These are phyloP conservation scores for Hylaeus anthracinus DNA, from an alignment of 1,140 invertebrate genomes.

Conservation along the genomic window DNA sequence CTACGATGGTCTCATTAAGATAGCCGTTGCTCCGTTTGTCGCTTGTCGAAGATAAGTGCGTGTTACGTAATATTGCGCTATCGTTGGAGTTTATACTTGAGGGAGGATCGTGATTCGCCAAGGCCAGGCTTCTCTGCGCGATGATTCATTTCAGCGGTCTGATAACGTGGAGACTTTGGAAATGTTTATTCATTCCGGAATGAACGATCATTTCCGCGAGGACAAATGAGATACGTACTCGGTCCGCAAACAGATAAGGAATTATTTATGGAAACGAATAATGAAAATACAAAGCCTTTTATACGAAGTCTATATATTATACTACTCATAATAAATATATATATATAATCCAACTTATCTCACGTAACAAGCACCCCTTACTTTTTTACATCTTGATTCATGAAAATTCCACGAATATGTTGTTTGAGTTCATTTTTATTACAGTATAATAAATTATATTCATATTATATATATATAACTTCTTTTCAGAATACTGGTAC, in stretches of 20 bases:
- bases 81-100: constrained; percentile 47
- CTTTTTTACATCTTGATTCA: too few relatives aligned
- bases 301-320: too few relatives aligned
- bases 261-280: constrained; percentile 6
- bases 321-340: too few relatives aligned
- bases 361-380: too few relatives aligned
- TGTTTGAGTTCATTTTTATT: too few relatives aligned
- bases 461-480: too few relatives aligned
- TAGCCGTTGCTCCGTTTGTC: constrained; percentile 45
- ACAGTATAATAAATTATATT: too few relatives aligned
- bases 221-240: background rate
- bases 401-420: too few relatives aligned
- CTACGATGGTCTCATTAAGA: constrained; percentile 61
- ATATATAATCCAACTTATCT: too few relatives aligned
- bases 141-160: constrained; percentile 1
- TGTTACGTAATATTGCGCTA: constrained; percentile 50
- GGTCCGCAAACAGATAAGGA: background rate
- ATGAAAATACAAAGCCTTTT: background rate
- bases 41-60: constrained; percentile 42
- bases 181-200: constrained; percentile 23
- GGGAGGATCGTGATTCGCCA: constrained; percentile 42
- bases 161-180: background rate
- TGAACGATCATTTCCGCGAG: constrained; percentile 14
- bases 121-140: constrained; percentile 27
- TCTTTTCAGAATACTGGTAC: too few relatives aligned